phyloP scores from a whole-genome alignment of 2,113 vertebrate species.

The Atherinomorus stipes region DNA sequence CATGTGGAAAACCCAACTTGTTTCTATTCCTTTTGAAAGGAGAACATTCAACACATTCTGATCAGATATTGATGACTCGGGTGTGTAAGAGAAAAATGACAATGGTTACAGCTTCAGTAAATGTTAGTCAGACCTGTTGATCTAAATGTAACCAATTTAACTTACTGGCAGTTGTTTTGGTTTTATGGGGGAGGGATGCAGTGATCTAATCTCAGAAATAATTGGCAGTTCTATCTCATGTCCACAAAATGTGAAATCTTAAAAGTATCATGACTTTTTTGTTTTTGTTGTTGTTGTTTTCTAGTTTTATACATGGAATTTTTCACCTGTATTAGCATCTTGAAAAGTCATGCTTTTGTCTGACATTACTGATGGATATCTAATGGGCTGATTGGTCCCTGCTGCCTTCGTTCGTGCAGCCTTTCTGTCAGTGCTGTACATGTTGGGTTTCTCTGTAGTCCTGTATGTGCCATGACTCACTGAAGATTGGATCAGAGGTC shows the following conservation, averaged over 20 bases:
- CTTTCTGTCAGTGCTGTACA: conserved; percentile 12
- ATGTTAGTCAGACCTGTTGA: not conserved
- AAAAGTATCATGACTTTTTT: not conserved
- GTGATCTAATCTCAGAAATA: conserved; percentile 29
- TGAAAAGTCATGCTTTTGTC: not conserved
- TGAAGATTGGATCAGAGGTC: not conserved
- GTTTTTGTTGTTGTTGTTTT: not conserved
- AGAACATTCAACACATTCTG: not conserved
- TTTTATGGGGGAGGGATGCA: not conserved
- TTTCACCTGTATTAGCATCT: not conserved
- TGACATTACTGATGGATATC: conserved; percentile 31
- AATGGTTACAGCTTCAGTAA: not conserved
- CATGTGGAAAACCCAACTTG: conserved; percentile 14
- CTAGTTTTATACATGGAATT: not conserved
- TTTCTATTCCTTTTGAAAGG: conserved; percentile 5
- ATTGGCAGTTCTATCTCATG: not conserved
- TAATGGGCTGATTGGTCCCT: conserved; percentile 18
- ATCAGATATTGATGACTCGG: conserved; percentile 5
- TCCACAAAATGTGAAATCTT: conserved; percentile 54
- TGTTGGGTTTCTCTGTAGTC: conserved; percentile 41
- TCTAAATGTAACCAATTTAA: not conserved
- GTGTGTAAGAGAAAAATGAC: not conserved
- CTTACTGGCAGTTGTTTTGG: conserved; percentile 19
- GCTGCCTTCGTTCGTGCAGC: conserved; percentile 47
- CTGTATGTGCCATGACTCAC: conserved; percentile 53